Evolutionary conservation across 2,797 vertebrate species (phyloP), one percentile per base, ranked within the genome.

Genomic region (Pagetopsis macropterus): DNA sequence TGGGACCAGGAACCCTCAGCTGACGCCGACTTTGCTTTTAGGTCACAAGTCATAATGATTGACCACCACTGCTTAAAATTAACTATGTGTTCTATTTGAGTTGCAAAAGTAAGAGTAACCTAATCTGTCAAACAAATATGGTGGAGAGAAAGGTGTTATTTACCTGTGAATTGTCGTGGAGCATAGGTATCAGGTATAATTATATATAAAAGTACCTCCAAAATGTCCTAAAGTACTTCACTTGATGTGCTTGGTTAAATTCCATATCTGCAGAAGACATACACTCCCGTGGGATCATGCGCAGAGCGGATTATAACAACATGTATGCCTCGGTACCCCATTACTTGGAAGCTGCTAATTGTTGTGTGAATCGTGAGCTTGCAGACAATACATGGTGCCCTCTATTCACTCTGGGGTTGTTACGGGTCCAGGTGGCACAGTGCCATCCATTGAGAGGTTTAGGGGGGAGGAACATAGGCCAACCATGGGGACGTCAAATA

Each of bases 361-460:
- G 91, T 88, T 90, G 68, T 79, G 79, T 93, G 90, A 92, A 89
- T 90, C 79, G 68, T 83, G 82, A 84, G 79, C 59, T 51, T 1
- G 13, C 37, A 84, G 86, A 89, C 91, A 90, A 87, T 89, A 75
- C 91, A 89, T 74, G 76, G 60, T 76, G 67, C 68, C 80, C 86
- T 89, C 67, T 86, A 80, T 92, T 93, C 85, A 76, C 66, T 82
- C 13, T 3, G 37, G 40, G 59, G 57, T 61, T 84, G 84, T 79
- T 85, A 75, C 23, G 60, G 83, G 88, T 37, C 88, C 91, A 92
- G 86, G 85, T 92, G 93, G 92, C 91, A 90, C 76, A 7, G 83
- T 91, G 89, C 90, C 93, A 93, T 86, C 84, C 87, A 80, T 90
- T 90, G 79, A 92, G 87, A 87, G 65, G 54, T 82, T 83, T 64